These are phyloP conservation scores for Aplocera efformata DNA, from an alignment of 2,888 invertebrate genomes.

Conservation along the genomic window DNA sequence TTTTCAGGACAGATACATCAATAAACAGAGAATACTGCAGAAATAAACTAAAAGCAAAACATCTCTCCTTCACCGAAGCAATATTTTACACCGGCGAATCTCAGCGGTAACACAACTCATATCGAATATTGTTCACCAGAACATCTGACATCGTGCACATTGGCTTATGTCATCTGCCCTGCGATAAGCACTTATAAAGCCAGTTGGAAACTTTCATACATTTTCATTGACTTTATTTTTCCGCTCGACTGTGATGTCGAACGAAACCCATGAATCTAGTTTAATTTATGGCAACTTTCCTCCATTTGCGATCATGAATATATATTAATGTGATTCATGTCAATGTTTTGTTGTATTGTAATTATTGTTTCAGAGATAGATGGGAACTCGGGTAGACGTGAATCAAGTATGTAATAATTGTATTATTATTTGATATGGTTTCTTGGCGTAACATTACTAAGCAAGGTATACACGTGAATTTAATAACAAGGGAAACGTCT, in stretches of 20 bases:
- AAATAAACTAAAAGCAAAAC: constrained; percentile 2
- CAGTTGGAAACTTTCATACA: constrained; percentile 8
- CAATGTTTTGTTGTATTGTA: constrained; percentile 4
- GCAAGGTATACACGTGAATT: constrained; percentile 1
- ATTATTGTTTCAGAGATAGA: too few species aligned
- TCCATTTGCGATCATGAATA: constrained; percentile 3
- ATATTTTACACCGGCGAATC: constrained; percentile 13
- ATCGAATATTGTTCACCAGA: constrained; percentile 9
- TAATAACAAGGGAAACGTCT: background rate
- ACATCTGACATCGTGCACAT: constrained; percentile 9
- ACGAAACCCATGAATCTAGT: constrained; percentile 1
- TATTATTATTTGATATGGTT: too few species aligned
- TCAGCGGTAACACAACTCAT: constrained; percentile 15
- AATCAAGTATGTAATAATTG: too few species aligned
- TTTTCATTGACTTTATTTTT: constrained; percentile 13
- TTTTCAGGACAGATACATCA: too few species aligned
- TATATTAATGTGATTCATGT: background rate
- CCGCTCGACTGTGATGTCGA: constrained; percentile 3
- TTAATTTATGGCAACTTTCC: constrained; percentile 16
- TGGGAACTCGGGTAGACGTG: too few species aligned
- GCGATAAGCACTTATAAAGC: constrained; percentile 10
- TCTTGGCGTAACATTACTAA: too few species aligned
- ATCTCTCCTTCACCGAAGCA: constrained; percentile 7
- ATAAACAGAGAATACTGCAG: background rate
- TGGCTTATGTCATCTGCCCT: constrained; percentile 7